phyloP scores from a whole-genome alignment of 1,140 invertebrate genomes.

The Elymnias hypermnestra region DNA sequence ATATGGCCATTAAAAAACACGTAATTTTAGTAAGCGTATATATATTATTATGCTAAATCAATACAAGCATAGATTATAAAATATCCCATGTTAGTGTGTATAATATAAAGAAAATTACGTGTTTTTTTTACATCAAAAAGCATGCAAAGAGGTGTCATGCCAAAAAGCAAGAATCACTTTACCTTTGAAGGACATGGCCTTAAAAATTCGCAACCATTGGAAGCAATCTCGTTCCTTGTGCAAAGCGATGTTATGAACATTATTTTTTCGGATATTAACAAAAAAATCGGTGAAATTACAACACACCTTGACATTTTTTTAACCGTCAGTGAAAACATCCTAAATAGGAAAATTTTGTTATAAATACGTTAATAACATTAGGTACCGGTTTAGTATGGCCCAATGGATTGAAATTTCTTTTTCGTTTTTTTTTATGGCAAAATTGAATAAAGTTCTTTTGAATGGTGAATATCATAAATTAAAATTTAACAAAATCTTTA shows the following conservation, averaged over 20 bases:
- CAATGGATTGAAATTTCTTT: background rate
- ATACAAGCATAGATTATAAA: too few species aligned
- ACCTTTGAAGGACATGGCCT: slow-evolving; percentile 63
- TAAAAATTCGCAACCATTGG: slow-evolving; percentile 59
- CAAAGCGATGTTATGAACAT: slow-evolving; percentile 56
- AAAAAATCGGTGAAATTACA: slow-evolving; percentile 3
- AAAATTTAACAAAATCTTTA: too few species aligned
- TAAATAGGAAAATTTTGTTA: too few species aligned
- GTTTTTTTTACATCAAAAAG: slow-evolving; percentile 5
- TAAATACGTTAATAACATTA: slow-evolving; percentile 8
- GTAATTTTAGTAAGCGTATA: too few species aligned
- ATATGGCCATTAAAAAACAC: too few species aligned
- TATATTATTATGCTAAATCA: too few species aligned
- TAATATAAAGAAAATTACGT: background rate
- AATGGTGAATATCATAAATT: background rate
- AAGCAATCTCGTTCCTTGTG: slow-evolving; percentile 66
- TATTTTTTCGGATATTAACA: slow-evolving; percentile 14
- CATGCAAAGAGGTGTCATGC: slow-evolving; percentile 45
- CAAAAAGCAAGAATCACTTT: slow-evolving; percentile 70
- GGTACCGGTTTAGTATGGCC: slow-evolving; percentile 1
- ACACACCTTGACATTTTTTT: slow-evolving; percentile 26
- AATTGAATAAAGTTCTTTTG: slow-evolving; percentile 13
- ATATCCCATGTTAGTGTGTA: too few species aligned
- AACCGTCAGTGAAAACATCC: too few species aligned
- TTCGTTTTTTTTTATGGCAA: background rate